Evolutionary conservation across 2,113 vertebrate genomes (phyloP).

Genomic region (Ceyx cyanopectus): DNA sequence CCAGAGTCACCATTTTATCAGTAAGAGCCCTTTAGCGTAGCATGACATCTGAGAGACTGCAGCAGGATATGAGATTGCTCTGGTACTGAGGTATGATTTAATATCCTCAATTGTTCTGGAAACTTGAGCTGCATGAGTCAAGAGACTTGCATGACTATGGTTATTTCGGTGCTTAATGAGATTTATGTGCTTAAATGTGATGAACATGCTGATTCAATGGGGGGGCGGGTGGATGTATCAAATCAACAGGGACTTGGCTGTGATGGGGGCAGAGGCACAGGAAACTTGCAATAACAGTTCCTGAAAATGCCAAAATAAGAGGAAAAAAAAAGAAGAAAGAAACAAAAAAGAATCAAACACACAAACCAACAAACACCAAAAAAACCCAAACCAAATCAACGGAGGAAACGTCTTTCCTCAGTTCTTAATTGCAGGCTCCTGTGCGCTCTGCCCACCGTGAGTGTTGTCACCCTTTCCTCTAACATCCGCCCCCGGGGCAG

Average conservation of each 20-base stretch:
- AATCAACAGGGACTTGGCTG: neutral
- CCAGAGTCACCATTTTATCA: neutral
- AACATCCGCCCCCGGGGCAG: neutral
- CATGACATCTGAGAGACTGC: slow-evolving; percentile 9
- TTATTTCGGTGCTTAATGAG: neutral
- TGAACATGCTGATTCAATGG: neutral
- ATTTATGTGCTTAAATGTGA: neutral
- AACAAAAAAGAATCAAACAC: neutral
- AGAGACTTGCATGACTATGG: neutral
- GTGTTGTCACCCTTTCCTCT: neutral
- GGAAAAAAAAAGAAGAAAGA: too few relatives aligned
- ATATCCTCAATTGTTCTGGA: slow-evolving; percentile 27
- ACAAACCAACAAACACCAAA: neutral
- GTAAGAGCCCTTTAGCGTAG: neutral
- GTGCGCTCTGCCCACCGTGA: neutral
- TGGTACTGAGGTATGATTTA: slow-evolving; percentile 58
- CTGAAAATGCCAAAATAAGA: neutral
- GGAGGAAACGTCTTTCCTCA: neutral
- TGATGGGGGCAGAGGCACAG: neutral
- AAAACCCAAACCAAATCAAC: neutral
- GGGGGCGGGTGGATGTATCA: neutral
- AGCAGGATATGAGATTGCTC: neutral
- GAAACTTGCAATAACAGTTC: neutral
- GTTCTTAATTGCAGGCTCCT: neutral
- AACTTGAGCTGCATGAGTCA: slow-evolving; percentile 15